Conservation (phyloP, 2,113 vertebrate genomes). For the Hydropotes inermis region DNA sequence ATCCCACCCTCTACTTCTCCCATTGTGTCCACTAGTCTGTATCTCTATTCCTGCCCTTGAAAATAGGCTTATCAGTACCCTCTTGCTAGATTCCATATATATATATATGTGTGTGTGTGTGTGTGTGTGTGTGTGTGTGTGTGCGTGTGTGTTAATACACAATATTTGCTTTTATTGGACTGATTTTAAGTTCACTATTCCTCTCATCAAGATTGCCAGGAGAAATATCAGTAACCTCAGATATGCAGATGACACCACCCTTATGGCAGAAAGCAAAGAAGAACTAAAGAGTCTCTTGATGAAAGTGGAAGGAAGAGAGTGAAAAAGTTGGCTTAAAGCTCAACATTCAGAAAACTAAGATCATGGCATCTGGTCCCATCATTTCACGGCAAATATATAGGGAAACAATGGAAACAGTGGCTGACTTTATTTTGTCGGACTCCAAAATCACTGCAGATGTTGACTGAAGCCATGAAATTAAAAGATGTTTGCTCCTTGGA, state of each 20-base stretch:
- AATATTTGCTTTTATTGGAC: neutral
- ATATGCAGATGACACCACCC: neutral
- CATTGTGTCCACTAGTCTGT: neutral
- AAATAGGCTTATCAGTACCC: neutral
- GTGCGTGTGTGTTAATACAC: neutral
- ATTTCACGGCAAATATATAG: no score
- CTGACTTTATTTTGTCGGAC: no score
- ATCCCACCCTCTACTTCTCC: neutral
- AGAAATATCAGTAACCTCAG: neutral
- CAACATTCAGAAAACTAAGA: no score
- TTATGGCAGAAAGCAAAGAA: neutral
- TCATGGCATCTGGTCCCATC: no score
- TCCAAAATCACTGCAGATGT: no score
- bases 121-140: no score
- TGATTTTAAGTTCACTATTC: neutral
- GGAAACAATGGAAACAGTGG: no score
- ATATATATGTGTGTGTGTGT: neutral
- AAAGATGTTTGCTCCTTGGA: no score
- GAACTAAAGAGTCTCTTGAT: neutral
- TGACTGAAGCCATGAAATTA: no score
- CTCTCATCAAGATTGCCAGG: neutral
- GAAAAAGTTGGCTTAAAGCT: no score
- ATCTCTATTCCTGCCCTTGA: neutral
- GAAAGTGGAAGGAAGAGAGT: neutral
- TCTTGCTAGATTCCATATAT: neutral